These are phyloP conservation scores for Drosophila picticornis DNA, from an alignment of 2,888 invertebrate species.

Conservation along the genomic window DNA sequence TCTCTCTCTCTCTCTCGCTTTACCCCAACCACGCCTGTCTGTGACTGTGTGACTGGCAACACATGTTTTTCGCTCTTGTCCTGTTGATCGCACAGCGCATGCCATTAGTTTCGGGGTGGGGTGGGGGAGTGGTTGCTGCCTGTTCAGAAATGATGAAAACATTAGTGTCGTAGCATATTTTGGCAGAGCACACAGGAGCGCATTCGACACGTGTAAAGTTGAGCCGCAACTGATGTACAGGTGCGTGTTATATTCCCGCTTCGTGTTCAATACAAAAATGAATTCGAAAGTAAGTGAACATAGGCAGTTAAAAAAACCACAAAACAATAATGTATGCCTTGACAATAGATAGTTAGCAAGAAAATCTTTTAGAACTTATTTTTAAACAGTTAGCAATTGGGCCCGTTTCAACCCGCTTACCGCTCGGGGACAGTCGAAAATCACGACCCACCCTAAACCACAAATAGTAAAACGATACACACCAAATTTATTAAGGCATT, in stretches of 20 bases:
- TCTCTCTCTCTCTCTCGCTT: constrained; percentile 1
- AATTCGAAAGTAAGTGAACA: background rate
- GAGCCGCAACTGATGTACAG: constrained; percentile 1
- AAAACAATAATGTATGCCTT: background rate
- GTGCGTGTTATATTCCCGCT: background rate
- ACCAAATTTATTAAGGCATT: constrained; percentile 83
- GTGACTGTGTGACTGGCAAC: constrained; percentile 84
- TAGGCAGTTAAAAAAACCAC: background rate
- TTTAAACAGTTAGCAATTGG: background rate
- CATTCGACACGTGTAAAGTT: constrained; percentile 8
- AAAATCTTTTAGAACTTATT: background rate
- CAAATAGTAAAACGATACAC: constrained; percentile 80
- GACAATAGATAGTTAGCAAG: background rate
- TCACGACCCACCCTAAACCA: constrained; percentile 84
- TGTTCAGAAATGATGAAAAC: constrained; percentile 68
- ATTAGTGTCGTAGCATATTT: constrained; percentile 76
- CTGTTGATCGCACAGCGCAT: constrained; percentile 80
- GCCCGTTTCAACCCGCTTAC: constrained; percentile 17
- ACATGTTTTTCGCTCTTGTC: constrained; percentile 83
- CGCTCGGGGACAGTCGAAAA: constrained; percentile 48
- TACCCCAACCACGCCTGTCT: constrained; percentile 34
- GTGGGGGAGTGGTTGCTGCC: constrained; percentile 37
- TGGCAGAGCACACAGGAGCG: constrained; percentile 53
- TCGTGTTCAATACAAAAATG: no score
- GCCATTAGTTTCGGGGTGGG: constrained; percentile 15